phyloP scores from a whole-genome alignment of 2,797 vertebrate genomes.

The Enteromius viviparus region DNA sequence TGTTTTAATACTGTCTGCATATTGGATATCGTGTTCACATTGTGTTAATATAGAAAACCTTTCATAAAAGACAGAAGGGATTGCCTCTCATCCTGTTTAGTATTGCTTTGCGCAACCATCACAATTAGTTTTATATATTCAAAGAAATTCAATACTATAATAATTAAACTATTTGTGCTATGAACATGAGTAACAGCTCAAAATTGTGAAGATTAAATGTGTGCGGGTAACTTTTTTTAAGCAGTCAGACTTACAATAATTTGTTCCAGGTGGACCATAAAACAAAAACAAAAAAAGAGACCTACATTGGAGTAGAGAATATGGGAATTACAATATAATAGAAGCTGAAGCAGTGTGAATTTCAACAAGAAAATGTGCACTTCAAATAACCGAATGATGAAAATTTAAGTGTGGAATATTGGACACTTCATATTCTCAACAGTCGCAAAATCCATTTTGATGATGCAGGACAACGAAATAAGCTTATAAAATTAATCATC shows the following conservation, averaged over 20 bases:
- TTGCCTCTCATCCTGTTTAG: not conserved
- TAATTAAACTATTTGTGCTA: not conserved
- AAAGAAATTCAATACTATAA: not conserved
- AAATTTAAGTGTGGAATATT: not conserved
- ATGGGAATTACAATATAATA: not conserved
- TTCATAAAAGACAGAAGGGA: constrained; percentile 2
- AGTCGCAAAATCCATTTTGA: not conserved
- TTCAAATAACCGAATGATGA: not conserved
- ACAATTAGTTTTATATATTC: not conserved
- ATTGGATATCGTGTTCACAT: constrained; percentile 29
- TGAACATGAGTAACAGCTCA: not conserved
- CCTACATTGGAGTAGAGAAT: not conserved
- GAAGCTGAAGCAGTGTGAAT: not conserved
- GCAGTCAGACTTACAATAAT: not conserved
- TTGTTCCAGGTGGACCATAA: not conserved
- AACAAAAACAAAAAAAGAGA: not conserved
- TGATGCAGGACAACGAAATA: not conserved
- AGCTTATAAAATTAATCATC: not conserved
- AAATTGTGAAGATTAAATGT: not conserved
- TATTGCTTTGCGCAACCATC: not conserved
- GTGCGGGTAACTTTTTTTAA: constrained; percentile 1
- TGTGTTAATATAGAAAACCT: constrained; percentile 25
- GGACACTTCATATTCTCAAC: not conserved
- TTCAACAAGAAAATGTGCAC: not conserved
- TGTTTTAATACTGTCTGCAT: constrained; percentile 42